A percentile compares a stretch with the other conserved stretches of the same genome.
Conservation (phyloP, 2,797 vertebrate genomes). For the Miichthys miiuy region DNA sequence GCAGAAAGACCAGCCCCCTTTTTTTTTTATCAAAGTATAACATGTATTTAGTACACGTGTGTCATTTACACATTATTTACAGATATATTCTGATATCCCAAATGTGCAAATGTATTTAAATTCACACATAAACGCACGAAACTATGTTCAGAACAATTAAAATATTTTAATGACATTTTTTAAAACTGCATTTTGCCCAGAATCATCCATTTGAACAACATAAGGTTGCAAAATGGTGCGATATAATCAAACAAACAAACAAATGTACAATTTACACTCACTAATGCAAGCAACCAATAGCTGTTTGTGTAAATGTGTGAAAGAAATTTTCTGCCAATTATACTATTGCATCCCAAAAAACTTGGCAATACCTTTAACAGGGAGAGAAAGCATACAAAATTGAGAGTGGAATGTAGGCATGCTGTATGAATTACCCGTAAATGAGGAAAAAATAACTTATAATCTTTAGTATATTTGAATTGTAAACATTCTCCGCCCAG, state of each 20-base stretch:
- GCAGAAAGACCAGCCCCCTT: not conserved
- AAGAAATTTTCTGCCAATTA: not conserved
- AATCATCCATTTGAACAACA: too few relatives aligned
- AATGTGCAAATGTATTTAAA: not conserved
- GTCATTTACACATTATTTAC: not conserved
- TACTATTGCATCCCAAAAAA: not conserved
- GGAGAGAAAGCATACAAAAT: not conserved
- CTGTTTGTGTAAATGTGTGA: not conserved
- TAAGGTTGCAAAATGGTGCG: not conserved
- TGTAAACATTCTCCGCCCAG: slow-evolving; percentile 13
- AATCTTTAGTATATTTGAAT: not conserved
- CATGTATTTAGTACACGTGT: not conserved
- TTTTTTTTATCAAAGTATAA: not conserved
- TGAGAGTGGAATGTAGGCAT: not conserved
- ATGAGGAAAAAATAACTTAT: slow-evolving; percentile 14
- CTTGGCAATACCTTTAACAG: not conserved
- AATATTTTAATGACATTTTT: too few relatives aligned
- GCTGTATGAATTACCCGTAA: not conserved
- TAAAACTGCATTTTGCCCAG: too few relatives aligned
- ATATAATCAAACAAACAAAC: not conserved
- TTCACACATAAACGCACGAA: not conserved
- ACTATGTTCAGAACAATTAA: not conserved
- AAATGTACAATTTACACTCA: not conserved
- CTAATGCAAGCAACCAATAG: not conserved
- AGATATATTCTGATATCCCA: not conserved